Percentiles rank a stretch among this genome's conserved stretches.
These are phyloP conservation scores for Macrosteles quadrilineatus DNA, from an alignment of 1,140 invertebrate species.

Conservation along the genomic window DNA sequence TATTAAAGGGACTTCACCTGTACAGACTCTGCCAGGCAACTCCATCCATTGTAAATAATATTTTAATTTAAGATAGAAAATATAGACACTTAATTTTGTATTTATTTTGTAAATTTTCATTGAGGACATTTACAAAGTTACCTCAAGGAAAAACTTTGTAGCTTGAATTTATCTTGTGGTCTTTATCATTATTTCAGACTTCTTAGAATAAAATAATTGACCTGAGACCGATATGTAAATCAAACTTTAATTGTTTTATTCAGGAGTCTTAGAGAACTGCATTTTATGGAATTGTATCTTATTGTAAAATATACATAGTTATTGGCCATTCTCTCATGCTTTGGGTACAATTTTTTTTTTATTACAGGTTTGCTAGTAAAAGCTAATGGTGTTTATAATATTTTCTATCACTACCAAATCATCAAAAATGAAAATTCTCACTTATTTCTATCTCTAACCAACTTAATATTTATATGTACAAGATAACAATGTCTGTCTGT, in stretches of 20 bases:
- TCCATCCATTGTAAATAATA: neutral
- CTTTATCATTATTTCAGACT: neutral
- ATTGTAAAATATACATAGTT: neutral
- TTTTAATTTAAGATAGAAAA: neutral
- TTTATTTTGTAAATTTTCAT: neutral
- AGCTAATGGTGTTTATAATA: too few relatives aligned
- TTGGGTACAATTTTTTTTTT: neutral
- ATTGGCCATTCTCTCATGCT: neutral
- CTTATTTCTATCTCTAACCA: too few relatives aligned
- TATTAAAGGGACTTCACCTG: neutral
- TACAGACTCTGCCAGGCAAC: neutral
- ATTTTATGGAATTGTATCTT: neutral
- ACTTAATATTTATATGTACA: too few relatives aligned
- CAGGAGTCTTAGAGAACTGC: neutral
- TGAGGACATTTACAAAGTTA: constrained; percentile 7
- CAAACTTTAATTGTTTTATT: neutral
- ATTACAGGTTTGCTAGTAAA: too few relatives aligned
- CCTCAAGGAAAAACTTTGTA: neutral
- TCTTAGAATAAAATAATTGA: too few relatives aligned
- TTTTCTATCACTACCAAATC: too few relatives aligned
- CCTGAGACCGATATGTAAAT: neutral
- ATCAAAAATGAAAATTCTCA: too few relatives aligned
- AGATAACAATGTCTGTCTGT: too few relatives aligned
- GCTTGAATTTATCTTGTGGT: neutral
- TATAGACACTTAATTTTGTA: neutral